These are phyloP conservation scores for Salvelinus fontinalis DNA, from an alignment of 2,113 vertebrate genomes.

Conservation along the genomic window DNA sequence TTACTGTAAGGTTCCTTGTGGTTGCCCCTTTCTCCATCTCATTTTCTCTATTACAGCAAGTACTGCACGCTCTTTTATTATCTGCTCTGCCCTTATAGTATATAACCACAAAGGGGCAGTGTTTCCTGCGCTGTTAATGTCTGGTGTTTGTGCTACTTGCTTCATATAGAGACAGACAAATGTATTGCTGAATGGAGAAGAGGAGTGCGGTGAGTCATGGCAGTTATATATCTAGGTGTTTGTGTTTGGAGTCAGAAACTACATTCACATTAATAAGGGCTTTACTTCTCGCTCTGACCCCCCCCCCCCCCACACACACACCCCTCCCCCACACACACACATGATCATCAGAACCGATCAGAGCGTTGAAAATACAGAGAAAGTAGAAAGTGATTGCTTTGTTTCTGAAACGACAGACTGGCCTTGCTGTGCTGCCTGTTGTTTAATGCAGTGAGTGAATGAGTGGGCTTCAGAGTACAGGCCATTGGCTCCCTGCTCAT, in stretches of 20 bases:
- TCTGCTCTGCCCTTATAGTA: neutral
- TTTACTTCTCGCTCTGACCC: neutral
- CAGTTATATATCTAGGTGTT: neutral
- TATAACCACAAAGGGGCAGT: neutral
- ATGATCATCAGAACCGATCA: neutral
- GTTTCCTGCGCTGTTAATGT: neutral
- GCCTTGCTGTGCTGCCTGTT: neutral
- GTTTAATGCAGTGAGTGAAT: constrained; percentile 1
- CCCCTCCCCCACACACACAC: neutral
- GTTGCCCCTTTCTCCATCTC: no score
- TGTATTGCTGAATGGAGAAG: neutral
- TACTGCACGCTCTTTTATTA: no score
- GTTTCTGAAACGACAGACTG: neutral
- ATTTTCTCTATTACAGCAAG: no score
- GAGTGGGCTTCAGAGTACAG: constrained; percentile 5
- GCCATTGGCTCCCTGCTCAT: constrained; percentile 7
- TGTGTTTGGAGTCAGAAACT: neutral
- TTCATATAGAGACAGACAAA: neutral
- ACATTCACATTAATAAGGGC: neutral
- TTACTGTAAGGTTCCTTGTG: no score
- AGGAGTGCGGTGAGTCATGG: neutral
- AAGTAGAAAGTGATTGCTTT: neutral
- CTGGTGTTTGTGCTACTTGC: neutral
- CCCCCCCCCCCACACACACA: neutral
- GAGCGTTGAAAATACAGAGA: neutral